These are phyloP conservation scores for Ciconia maguari DNA, from an alignment of 2,113 vertebrate genomes.

Conservation along the genomic window DNA sequence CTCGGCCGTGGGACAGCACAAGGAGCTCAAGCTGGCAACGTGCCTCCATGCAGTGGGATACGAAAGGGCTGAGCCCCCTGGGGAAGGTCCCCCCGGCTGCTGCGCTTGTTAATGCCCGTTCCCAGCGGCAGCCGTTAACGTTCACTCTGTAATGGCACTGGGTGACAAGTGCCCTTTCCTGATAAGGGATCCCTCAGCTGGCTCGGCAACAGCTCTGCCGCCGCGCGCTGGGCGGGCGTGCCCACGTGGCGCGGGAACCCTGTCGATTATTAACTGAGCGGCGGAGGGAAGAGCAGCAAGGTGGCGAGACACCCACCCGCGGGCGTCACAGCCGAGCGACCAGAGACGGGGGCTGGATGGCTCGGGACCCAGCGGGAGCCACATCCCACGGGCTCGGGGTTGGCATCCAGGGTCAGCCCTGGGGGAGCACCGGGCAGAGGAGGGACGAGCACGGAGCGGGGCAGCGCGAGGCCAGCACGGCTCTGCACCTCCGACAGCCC, in stretches of 20 bases:
- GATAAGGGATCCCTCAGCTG: background rate
- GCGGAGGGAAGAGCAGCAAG: background rate
- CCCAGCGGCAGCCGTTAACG: background rate
- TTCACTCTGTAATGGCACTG: background rate
- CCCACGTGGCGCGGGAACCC: background rate
- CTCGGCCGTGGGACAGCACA: accelerated
- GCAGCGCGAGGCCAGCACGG: background rate
- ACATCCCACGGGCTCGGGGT: accelerated
- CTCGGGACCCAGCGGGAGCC: accelerated
- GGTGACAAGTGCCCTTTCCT: background rate
- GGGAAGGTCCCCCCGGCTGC: background rate
- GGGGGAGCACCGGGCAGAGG: accelerated
- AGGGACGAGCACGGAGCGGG: accelerated
- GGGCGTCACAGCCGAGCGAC: background rate
- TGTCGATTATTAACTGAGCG: slow-evolving; percentile 8
- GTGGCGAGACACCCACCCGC: accelerated
- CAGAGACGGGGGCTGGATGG: accelerated
- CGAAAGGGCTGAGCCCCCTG: accelerated
- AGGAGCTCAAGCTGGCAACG: background rate
- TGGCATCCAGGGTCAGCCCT: background rate
- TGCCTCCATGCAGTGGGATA: accelerated
- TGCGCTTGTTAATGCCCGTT: background rate
- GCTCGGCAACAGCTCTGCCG: background rate
- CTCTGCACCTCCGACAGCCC: accelerated
- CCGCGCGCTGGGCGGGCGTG: background rate